phyloP scores from a whole-genome alignment of 2,113 vertebrate species.

The Thalassarche chlororhynchos region DNA sequence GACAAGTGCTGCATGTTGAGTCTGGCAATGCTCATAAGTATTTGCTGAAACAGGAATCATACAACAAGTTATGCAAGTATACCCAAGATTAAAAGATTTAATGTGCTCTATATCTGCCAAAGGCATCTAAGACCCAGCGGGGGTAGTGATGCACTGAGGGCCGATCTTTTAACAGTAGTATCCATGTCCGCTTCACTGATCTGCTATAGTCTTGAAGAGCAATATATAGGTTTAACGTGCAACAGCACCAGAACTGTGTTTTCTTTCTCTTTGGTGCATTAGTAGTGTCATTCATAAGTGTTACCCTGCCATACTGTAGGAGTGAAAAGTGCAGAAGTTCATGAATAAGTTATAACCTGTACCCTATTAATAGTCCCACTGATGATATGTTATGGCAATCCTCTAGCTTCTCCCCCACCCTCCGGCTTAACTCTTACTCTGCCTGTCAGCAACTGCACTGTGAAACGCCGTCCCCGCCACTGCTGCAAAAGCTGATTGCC shows the following conservation, averaged over 20 bases:
- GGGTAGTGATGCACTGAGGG: background rate
- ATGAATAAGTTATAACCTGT: slow-evolving; percentile 64
- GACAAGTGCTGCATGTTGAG: background rate
- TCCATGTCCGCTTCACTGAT: slow-evolving; percentile 36
- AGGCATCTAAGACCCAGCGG: background rate
- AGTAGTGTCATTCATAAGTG: slow-evolving; percentile 17
- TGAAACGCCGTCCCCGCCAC: background rate
- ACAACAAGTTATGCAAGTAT: background rate
- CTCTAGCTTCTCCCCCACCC: background rate
- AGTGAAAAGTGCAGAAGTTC: slow-evolving; percentile 60
- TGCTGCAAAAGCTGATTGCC: background rate
- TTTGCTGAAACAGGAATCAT: background rate
- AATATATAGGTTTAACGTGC: slow-evolving; percentile 24
- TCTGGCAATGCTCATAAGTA: background rate
- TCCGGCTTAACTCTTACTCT: slow-evolving; percentile 3
- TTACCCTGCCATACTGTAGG: background rate
- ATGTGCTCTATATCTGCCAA: background rate
- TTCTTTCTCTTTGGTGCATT: slow-evolving; percentile 43
- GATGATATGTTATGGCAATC: slow-evolving; percentile 49
- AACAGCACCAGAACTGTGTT: slow-evolving; percentile 1
- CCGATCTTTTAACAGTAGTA: slow-evolving; percentile 1
- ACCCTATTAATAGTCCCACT: slow-evolving; percentile 56
- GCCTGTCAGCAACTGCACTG: background rate
- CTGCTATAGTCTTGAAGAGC: background rate
- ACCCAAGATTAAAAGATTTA: background rate